Percentiles rank a stretch among this genome's conserved stretches.
phyloP scores from a whole-genome alignment of 2,888 invertebrate species.

The Epinotia demarniana region DNA sequence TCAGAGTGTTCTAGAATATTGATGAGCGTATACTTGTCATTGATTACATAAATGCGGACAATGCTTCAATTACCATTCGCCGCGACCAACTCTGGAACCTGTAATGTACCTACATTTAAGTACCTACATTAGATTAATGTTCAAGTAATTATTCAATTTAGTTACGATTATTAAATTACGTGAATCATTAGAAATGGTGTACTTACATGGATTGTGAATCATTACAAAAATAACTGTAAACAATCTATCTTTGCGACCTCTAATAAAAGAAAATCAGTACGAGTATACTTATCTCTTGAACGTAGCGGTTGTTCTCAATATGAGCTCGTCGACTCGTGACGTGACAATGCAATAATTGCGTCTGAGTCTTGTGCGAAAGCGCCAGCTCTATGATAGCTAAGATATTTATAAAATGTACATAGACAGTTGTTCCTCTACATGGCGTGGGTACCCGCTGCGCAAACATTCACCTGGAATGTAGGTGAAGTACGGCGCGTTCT shows the following conservation, averaged over 20 bases:
- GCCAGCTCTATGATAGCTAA: neutral
- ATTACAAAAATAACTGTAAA: neutral
- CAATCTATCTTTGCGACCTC: neutral
- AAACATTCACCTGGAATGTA: constrained; percentile 29
- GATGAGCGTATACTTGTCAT: constrained; percentile 23
- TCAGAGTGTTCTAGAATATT: constrained; percentile 34
- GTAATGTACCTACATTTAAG: constrained; percentile 1
- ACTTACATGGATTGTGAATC: neutral
- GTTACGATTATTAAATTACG: neutral
- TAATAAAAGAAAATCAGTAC: neutral
- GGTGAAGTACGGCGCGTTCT: constrained; percentile 15
- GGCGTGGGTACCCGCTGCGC: constrained; percentile 6
- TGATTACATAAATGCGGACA: constrained; percentile 5
- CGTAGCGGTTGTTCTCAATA: constrained; percentile 3
- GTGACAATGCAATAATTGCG: constrained; percentile 3
- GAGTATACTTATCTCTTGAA: constrained; percentile 1
- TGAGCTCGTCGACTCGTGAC: constrained; percentile 10
- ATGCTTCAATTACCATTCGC: constrained; percentile 18
- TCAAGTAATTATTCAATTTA: neutral
- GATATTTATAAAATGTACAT: neutral
- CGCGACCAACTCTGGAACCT: neutral
- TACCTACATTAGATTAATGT: neutral
- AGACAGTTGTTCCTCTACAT: neutral
- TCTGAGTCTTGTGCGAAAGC: constrained; percentile 1
- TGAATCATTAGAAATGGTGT: neutral